A percentile compares a stretch with the other conserved stretches of the same genome.
phyloP scores from a whole-genome alignment of 2,797 vertebrate species.

The Buphagus erythrorhynchus region DNA sequence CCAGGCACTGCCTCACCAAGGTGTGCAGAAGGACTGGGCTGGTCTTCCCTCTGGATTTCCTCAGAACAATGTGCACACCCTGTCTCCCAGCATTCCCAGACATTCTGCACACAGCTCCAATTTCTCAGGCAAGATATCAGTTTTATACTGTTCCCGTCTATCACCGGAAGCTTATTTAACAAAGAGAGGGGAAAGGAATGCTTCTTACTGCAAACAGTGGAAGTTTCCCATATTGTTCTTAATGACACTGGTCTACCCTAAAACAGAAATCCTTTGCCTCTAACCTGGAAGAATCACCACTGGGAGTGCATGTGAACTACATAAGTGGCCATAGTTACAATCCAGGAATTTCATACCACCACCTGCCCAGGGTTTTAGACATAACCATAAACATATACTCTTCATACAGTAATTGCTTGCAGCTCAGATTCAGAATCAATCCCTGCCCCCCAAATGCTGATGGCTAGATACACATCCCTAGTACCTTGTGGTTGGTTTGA shows the following conservation, averaged over 20 bases:
- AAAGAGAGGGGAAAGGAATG: not conserved
- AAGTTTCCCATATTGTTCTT: not conserved
- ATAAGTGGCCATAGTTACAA: not conserved
- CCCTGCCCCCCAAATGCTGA: not conserved
- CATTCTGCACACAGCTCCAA: not conserved
- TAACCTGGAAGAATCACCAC: not conserved
- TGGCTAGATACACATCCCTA: not conserved
- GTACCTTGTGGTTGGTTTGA: not conserved
- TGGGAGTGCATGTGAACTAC: not conserved
- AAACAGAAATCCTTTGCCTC: not conserved
- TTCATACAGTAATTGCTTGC: not conserved
- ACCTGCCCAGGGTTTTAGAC: not conserved
- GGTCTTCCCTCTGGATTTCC: not conserved
- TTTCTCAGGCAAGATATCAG: not conserved
- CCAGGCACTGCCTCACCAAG: not conserved
- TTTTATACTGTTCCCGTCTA: not conserved
- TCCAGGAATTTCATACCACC: not conserved
- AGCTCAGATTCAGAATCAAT: not conserved
- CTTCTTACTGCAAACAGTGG: not conserved
- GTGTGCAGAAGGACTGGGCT: not conserved
- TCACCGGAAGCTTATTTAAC: not conserved
- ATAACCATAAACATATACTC: not conserved
- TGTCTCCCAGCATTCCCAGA: not conserved
- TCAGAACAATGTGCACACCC: not conserved
- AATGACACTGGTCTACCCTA: not conserved